Conservation (phyloP, 2,888 invertebrate species). For the Lepidocyrtoides sp. region DNA sequence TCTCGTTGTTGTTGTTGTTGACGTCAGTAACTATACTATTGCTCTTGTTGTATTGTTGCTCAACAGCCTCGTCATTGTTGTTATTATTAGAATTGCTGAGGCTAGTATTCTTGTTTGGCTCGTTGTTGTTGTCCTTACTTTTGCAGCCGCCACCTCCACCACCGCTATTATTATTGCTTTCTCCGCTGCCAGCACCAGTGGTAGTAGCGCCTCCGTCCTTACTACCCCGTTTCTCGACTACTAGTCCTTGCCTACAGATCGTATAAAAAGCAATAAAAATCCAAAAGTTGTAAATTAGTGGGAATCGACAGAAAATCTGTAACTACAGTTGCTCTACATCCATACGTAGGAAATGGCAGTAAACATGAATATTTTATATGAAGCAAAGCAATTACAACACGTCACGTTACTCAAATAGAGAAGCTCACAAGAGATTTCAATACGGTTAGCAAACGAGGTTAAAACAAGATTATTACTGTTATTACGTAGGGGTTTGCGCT, state of each 20-base stretch:
- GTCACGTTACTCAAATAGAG: neutral
- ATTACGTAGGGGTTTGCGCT: neutral
- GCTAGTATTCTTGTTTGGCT: slow-evolving; percentile 3
- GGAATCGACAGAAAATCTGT: slow-evolving; percentile 33
- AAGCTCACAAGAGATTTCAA: neutral
- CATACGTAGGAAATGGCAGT: neutral
- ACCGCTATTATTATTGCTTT: slow-evolving; percentile 68
- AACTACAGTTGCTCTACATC: neutral
- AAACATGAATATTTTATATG: slow-evolving; percentile 24
- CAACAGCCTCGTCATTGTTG: slow-evolving; percentile 65
- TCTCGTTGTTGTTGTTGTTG: slow-evolving; percentile 80
- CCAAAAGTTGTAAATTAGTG: slow-evolving; percentile 19
- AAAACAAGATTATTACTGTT: neutral
- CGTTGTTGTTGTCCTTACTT: slow-evolving; percentile 17
- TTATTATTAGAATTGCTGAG: slow-evolving; percentile 47
- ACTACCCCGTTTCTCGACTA: slow-evolving; percentile 72
- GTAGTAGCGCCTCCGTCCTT: slow-evolving; percentile 58
- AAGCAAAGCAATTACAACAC: slow-evolving; percentile 33
- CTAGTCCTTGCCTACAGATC: slow-evolving; percentile 57
- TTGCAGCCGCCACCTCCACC: slow-evolving; percentile 20
- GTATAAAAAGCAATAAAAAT: slow-evolving; percentile 1
- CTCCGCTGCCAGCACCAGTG: slow-evolving; percentile 50
- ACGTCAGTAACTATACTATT: slow-evolving; percentile 77
- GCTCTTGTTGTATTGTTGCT: slow-evolving; percentile 68
- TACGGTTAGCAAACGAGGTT: neutral